A percentile compares a stretch with the other conserved stretches of the same genome.
Evolutionary conservation across 53 echinoderm and acorn worm genomes (phyloP).

Genomic region (Holothuria leucospilota): DNA sequence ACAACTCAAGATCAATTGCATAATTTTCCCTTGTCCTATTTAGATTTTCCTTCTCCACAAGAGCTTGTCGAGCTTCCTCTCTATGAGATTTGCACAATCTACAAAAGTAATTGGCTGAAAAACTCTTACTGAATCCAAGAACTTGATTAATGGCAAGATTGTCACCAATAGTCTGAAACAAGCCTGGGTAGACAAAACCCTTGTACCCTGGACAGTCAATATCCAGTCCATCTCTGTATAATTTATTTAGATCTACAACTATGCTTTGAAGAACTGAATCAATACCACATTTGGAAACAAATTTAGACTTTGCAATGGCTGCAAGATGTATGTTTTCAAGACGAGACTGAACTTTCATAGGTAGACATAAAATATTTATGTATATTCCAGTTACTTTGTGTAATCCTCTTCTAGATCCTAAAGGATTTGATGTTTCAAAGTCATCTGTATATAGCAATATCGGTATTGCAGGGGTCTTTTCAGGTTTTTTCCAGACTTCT

Average conservation of each 20-base stretch:
- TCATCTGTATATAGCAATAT: slow-evolving; percentile 49
- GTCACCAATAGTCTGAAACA: slow-evolving; percentile 25
- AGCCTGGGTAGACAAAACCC: background rate
- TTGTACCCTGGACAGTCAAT: slow-evolving; percentile 2
- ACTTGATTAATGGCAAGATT: slow-evolving; percentile 23
- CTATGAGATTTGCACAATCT: slow-evolving; percentile 11
- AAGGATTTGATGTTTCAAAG: slow-evolving; percentile 56
- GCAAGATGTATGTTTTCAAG: slow-evolving; percentile 19
- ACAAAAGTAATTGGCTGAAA: slow-evolving; percentile 33
- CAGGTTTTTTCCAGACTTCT: slow-evolving; percentile 16
- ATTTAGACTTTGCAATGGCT: slow-evolving; percentile 2
- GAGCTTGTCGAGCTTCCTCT: background rate
- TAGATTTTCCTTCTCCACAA: background rate
- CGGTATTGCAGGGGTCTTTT: slow-evolving; percentile 30
- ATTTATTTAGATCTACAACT: slow-evolving; percentile 3
- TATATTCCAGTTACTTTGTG: slow-evolving; percentile 6
- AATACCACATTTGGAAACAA: slow-evolving; percentile 24
- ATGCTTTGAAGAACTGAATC: background rate
- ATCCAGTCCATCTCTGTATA: background rate
- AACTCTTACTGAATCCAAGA: slow-evolving; percentile 4
- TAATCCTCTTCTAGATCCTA: slow-evolving; percentile 39
- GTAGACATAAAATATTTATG: background rate
- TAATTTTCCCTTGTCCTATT: slow-evolving; percentile 8
- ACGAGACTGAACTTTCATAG: background rate
- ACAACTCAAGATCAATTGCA: background rate